phyloP scores from a whole-genome alignment of 1,140 invertebrate genomes.

The Drosophila micromelanica region DNA sequence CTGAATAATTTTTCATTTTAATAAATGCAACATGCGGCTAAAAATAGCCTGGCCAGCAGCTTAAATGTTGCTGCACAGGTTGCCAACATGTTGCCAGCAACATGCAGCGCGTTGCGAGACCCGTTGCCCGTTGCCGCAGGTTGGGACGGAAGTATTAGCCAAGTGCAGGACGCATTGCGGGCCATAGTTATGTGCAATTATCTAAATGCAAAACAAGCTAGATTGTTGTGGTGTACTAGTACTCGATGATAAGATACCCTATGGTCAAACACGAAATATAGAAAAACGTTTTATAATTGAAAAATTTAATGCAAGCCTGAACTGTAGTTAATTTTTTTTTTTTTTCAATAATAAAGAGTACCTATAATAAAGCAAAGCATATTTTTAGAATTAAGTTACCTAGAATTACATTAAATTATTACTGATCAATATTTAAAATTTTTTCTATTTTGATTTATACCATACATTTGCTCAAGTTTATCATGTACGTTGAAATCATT shows the following conservation, averaged over 20 bases:
- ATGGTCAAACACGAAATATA: neutral
- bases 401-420: too few relatives aligned
- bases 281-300: neutral
- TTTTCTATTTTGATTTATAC: too few relatives aligned
- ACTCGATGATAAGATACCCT: constrained; percentile 4
- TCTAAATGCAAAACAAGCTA: constrained; percentile 51
- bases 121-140: constrained; percentile 16
- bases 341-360: too few relatives aligned
- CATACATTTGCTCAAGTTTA: too few relatives aligned
- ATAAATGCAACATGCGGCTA: constrained; percentile 71
- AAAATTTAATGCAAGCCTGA: neutral
- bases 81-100: constrained; percentile 59
- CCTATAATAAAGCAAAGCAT: too few relatives aligned
- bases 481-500: neutral
- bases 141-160: constrained; percentile 68
- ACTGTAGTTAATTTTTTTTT: too few relatives aligned
- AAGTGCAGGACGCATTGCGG: constrained; percentile 56
- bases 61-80: constrained; percentile 70
- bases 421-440: too few relatives aligned
- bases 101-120: constrained; percentile 20
- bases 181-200: constrained; percentile 71
- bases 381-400: too few relatives aligned
- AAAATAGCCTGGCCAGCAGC: constrained; percentile 61
- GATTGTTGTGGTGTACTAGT: constrained; percentile 6
- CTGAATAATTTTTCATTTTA: constrained; percentile 77